Conservation (phyloP, 2,113 vertebrate species). For the Okapia johnstoni region DNA sequence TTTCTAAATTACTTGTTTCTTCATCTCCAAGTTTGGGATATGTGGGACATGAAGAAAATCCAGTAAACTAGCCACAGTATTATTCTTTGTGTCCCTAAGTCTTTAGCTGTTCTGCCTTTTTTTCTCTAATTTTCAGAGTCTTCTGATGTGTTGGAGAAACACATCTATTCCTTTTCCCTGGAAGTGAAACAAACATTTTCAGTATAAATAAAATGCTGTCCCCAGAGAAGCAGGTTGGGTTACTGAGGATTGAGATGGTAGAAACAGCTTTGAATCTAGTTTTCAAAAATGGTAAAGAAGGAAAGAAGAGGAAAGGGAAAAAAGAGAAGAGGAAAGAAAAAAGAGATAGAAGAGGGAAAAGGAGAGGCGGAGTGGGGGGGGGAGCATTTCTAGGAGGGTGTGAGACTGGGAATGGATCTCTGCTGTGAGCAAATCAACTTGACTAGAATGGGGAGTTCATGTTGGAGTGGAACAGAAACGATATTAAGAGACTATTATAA, state of each 20-base stretch:
- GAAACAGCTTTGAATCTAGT: not conserved
- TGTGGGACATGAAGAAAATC: not conserved
- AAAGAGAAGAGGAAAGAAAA: not conserved
- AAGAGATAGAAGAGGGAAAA: not conserved
- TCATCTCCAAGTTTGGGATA: not conserved
- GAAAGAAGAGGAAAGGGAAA: not conserved
- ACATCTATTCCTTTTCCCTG: not conserved
- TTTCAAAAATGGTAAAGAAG: not conserved
- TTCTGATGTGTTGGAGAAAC: not conserved
- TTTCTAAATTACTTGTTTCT: not conserved
- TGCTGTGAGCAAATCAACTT: not conserved
- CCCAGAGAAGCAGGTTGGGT: not conserved
- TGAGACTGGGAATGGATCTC: not conserved
- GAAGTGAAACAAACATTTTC: not conserved
- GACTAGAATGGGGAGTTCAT: not conserved
- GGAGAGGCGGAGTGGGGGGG: too few species aligned
- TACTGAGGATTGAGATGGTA: not conserved
- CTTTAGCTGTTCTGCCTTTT: not conserved
- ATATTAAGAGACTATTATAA: not conserved
- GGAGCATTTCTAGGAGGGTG: not conserved
- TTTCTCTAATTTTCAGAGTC: not conserved
- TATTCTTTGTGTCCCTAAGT: not conserved
- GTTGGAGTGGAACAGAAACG: not conserved
- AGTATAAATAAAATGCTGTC: not conserved
- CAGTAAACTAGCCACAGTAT: not conserved